Base-by-base conservation (phyloP, 2,888 invertebrate species). In the Parascotia fuliginaria region DNA sequence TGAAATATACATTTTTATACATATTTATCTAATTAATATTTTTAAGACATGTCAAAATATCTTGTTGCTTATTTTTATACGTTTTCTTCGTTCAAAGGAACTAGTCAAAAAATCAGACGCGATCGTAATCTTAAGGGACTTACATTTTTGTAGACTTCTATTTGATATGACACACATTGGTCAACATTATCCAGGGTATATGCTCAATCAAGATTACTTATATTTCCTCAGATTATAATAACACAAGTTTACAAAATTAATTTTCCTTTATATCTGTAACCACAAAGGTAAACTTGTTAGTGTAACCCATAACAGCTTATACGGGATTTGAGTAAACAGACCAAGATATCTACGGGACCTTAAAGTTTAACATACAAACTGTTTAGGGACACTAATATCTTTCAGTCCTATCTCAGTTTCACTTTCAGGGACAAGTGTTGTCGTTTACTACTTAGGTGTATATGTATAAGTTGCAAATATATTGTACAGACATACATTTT, bases 341-440 rank as follows among this genome's bases (percentile, higher is more conserved):
- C 16, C 14, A 14, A n/a, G 15, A 28, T 28, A 40, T 40, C 14
- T 40, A 14, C 3, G 40, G 4, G 13, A 22, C 32, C 29, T 22
- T 13, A 22, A 38, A 38, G 11, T 27, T 32, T 14, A 44, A 32
- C 44, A 16, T 16, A 16, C 5, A 19, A 33, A 39, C 39, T 27
- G 27, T 45, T 44, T 24, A 33, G 15, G 28, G 28, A 33, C 32
- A 15, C 15, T 32, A 28, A 27, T 46, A 40, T 41, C 31, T 19
- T 41, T n/a, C 28, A 39, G 33, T 31, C 28, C 22, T 34, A 33
- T 36, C 34, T 22, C 27, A 13, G 34, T 40, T 39, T 13, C 14
- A 28, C 22, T 9, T 29, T 40, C 34, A n/a, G 34, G 33, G 15
- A 12, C 16, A 45, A 29, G 27, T 24, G 13, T 6, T 5, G 29